Evolutionary conservation across 2,797 vertebrate species (phyloP).

Genomic region (Salarias fasciatus): DNA sequence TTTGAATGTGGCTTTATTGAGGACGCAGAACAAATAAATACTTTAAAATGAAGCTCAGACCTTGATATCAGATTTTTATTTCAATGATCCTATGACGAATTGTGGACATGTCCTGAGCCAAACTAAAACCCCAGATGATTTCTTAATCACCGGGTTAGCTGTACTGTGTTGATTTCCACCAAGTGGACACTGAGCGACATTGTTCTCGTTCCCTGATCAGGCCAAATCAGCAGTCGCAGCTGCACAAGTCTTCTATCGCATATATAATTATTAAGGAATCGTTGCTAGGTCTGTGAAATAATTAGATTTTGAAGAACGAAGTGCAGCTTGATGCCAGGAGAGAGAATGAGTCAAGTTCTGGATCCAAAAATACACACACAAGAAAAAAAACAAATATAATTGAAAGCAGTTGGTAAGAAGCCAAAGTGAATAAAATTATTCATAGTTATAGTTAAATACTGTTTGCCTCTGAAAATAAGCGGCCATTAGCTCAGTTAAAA

Average conservation of each 20-base stretch:
- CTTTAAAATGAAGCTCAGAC: slow-evolving; percentile 1
- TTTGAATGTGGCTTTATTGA: slow-evolving; percentile 30
- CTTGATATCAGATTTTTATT: slow-evolving; percentile 6
- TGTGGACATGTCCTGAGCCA: not conserved
- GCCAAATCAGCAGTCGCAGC: slow-evolving; percentile 53
- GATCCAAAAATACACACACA: no score
- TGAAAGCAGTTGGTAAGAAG: slow-evolving; percentile 14
- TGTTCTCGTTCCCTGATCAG: slow-evolving; percentile 31
- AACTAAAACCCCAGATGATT: not conserved
- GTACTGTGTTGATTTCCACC: slow-evolving; percentile 8
- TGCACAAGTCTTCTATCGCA: slow-evolving; percentile 52
- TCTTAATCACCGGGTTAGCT: slow-evolving; percentile 6
- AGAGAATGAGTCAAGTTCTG: slow-evolving; percentile 16
- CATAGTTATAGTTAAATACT: not conserved
- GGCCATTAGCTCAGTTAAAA: no score
- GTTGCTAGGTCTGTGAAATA: slow-evolving; percentile 55
- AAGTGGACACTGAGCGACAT: slow-evolving; percentile 22
- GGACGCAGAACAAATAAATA: slow-evolving; percentile 20
- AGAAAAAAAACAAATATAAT: slow-evolving; percentile 20
- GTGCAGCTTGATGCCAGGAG: slow-evolving; percentile 27
- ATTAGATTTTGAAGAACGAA: slow-evolving; percentile 61
- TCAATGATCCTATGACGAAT: not conserved
- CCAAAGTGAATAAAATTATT: slow-evolving; percentile 7
- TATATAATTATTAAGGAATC: slow-evolving; percentile 56
- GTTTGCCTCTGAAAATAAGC: no score